These are phyloP conservation scores for Falcunculus frontatus DNA, from an alignment of 2,113 vertebrate species.

Conservation along the genomic window DNA sequence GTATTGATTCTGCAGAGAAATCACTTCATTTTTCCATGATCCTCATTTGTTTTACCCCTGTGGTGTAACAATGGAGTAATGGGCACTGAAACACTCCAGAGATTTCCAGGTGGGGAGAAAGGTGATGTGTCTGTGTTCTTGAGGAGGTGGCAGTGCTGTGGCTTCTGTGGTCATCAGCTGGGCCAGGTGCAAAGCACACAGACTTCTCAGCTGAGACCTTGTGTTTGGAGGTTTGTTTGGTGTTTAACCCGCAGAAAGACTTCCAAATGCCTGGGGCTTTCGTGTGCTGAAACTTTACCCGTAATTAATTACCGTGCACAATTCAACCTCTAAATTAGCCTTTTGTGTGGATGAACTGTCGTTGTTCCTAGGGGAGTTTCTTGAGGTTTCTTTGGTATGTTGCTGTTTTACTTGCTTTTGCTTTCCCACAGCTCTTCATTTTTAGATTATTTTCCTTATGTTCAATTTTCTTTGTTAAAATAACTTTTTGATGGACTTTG, in stretches of 20 bases:
- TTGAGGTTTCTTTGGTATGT: slow-evolving; percentile 42
- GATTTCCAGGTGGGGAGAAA: background rate
- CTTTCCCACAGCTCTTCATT: slow-evolving; percentile 32
- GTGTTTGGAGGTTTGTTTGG: background rate
- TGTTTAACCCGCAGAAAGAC: background rate
- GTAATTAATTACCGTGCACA: background rate
- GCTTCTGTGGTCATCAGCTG: background rate
- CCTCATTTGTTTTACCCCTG: background rate
- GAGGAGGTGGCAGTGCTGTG: background rate
- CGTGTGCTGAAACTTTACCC: background rate
- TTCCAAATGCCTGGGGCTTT: slow-evolving; percentile 9
- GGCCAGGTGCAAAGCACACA: background rate
- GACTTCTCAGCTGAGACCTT: background rate
- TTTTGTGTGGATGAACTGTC: slow-evolving; percentile 11
- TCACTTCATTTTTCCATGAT: background rate
- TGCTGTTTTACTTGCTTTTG: slow-evolving; percentile 16
- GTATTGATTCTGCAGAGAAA: background rate
- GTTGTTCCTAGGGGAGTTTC: slow-evolving; percentile 12
- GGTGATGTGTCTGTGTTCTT: background rate
- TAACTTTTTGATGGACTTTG: background rate
- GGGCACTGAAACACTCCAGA: background rate
- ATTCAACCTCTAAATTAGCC: slow-evolving; percentile 33
- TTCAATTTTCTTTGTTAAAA: slow-evolving; percentile 19
- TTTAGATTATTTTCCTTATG: background rate
- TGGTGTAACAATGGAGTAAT: background rate